phyloP scores from a whole-genome alignment of 35 echinoderm and acorn worm genomes.

The Chiridota heheva region DNA sequence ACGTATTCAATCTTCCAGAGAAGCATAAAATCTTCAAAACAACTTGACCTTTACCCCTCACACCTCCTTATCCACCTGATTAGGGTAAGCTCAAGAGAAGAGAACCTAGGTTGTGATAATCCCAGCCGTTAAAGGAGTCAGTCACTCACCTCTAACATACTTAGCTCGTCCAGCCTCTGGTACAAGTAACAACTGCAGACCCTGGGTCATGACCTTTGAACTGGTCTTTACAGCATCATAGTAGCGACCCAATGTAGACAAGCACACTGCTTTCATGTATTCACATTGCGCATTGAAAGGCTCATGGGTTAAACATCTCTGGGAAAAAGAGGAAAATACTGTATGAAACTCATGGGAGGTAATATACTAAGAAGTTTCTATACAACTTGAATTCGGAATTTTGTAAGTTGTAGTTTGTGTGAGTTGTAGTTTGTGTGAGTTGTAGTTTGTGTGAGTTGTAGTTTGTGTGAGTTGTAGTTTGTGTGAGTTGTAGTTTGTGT shows the following conservation, averaged over 20 bases:
- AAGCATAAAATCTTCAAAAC: background rate
- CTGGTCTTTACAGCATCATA: conserved; percentile 38
- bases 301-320: background rate
- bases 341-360: background rate
- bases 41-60: background rate
- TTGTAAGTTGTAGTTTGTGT: too few relatives aligned
- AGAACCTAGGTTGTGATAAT: background rate
- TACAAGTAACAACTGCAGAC: background rate
- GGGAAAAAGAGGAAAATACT: background rate
- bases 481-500: too few relatives aligned
- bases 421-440: too few relatives aligned
- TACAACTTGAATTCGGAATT: too few relatives aligned
- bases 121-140: too few relatives aligned
- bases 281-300: conserved; percentile 7
- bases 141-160: conserved; percentile 34
- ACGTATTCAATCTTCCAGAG: too few relatives aligned
- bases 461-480: too few relatives aligned
- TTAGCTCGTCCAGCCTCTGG: conserved; percentile 2
- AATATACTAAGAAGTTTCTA: background rate
- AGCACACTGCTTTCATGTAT: conserved; percentile 15
- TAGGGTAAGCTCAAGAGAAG: background rate
- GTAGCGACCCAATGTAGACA: conserved; percentile 9
- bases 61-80: background rate
- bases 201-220: conserved; percentile 6
- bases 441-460: too few relatives aligned